Evolutionary conservation across 2,113 vertebrate species (phyloP), one percentile per base, ranked within the genome.

Genomic region (Bucco capensis): DNA sequence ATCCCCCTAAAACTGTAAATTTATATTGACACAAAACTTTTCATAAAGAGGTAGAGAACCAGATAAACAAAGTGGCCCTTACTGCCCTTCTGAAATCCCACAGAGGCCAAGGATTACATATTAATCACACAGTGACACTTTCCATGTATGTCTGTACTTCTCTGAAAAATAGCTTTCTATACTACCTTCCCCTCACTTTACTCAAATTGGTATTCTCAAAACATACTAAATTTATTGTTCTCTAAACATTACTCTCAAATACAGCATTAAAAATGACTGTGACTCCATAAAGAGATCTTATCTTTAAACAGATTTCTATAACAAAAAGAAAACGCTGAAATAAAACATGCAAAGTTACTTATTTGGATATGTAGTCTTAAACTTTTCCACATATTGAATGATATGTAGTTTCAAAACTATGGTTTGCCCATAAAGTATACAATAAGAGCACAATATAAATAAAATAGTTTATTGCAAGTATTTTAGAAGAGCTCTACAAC

Each of bases 401-500:
- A 71, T 42, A 38, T 8, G 23, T 33, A 83, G 64, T 70, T 95
- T 85, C 47, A 73, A 80, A 83, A 86, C 71, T 38, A 38, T 58
- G 25, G 19, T 62, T 74, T 67, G 30, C 86, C 90, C 56, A 90
- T 86, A 46, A 93, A 95, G 46, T 53, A 91, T 76, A 74, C 61
- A 85, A 86, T 47, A 51, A 50, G 90, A 71, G 24, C 92, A 94
- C 79, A 94, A 79, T 65, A 94, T 94, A 97, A 96, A 83, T 95
- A 96, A 94, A 96, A 94, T 89, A 88, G 70, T 97, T 95, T 93
- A 95, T 97, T 97, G 88, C 84, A 95, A 88, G 93, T 96, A 96
- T 92, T 96, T 97, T 79, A 91, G 40, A 95, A 95, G 89, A 96
- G 88, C 81, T 96, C 95, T 97, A 95, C 88, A 92, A 78, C 95